phyloP scores from a whole-genome alignment of 2,888 invertebrate genomes.

The Apomyelois bistriatella region DNA sequence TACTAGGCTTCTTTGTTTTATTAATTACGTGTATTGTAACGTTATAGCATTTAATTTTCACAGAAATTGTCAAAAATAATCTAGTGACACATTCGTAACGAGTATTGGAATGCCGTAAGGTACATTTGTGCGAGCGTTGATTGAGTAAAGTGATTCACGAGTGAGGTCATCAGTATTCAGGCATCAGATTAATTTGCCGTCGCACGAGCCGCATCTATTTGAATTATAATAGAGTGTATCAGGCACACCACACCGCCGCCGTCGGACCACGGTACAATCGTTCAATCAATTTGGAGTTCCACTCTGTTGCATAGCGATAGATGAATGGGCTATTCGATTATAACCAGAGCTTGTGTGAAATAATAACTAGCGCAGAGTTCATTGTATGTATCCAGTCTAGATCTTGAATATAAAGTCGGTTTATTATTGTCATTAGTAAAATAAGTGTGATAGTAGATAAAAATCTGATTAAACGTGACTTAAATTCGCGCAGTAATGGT shows the following conservation, averaged over 20 bases:
- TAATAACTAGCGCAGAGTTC: not conserved
- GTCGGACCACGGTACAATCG: not conserved
- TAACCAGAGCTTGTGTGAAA: not conserved
- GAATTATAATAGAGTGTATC: not conserved
- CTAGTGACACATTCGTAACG: not conserved
- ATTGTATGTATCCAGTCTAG: too few species aligned
- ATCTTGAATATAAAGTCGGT: too few species aligned
- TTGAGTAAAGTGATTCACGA: constrained; percentile 1
- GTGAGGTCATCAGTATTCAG: constrained; percentile 8
- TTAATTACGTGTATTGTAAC: too few species aligned
- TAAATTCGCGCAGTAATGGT: too few species aligned
- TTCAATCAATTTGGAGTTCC: not conserved
- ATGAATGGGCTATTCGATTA: not conserved
- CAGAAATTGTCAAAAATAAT: not conserved
- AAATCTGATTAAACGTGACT: too few species aligned
- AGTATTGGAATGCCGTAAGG: not conserved
- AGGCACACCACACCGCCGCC: not conserved
- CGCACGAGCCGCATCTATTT: constrained; percentile 2
- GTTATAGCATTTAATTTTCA: not conserved
- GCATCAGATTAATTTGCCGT: not conserved
- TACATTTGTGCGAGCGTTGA: not conserved
- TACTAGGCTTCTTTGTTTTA: too few species aligned
- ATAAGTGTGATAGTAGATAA: too few species aligned
- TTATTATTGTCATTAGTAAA: too few species aligned
- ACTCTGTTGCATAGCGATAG: not conserved